phyloP scores from a whole-genome alignment of 2,888 invertebrate genomes.

The Andrena minutula region DNA sequence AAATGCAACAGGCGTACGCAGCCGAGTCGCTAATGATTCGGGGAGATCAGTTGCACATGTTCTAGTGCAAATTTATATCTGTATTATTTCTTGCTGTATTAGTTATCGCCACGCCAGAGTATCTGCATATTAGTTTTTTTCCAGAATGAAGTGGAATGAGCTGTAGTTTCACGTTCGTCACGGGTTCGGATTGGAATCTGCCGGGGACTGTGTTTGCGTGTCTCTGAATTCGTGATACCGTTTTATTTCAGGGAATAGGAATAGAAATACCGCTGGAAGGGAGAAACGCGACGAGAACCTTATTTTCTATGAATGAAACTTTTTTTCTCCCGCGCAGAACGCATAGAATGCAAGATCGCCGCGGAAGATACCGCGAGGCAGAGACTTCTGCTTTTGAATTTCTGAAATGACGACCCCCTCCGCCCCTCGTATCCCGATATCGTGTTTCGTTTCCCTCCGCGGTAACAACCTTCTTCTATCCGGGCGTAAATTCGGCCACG shows the following conservation, averaged over 20 bases:
- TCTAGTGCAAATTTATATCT: background rate
- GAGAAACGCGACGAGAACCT: background rate
- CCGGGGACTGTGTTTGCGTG: background rate
- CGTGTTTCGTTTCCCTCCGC: slow-evolving; percentile 24
- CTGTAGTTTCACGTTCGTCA: background rate
- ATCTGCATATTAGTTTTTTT: too few species aligned
- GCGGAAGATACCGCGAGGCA: slow-evolving; percentile 13
- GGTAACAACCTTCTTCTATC: slow-evolving; percentile 47
- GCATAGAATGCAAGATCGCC: slow-evolving; percentile 12
- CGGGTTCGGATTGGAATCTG: too few species aligned
- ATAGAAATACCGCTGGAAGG: background rate
- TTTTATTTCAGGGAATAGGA: background rate
- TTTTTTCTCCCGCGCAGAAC: slow-evolving; percentile 4
- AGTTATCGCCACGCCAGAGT: too few species aligned
- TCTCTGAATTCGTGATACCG: background rate
- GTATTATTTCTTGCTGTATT: background rate
- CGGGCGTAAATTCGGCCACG: slow-evolving; percentile 50
- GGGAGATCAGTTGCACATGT: slow-evolving; percentile 18
- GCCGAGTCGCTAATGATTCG: slow-evolving; percentile 40
- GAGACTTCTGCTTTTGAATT: slow-evolving; percentile 39
- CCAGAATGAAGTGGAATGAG: too few species aligned
- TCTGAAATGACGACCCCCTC: slow-evolving; percentile 24
- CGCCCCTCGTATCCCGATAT: slow-evolving; percentile 21
- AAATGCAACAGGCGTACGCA: slow-evolving; percentile 55
- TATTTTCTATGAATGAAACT: slow-evolving; percentile 13